phyloP scores from a whole-genome alignment of 2,888 invertebrate genomes.

The Thecocarcelia acutangulata region DNA sequence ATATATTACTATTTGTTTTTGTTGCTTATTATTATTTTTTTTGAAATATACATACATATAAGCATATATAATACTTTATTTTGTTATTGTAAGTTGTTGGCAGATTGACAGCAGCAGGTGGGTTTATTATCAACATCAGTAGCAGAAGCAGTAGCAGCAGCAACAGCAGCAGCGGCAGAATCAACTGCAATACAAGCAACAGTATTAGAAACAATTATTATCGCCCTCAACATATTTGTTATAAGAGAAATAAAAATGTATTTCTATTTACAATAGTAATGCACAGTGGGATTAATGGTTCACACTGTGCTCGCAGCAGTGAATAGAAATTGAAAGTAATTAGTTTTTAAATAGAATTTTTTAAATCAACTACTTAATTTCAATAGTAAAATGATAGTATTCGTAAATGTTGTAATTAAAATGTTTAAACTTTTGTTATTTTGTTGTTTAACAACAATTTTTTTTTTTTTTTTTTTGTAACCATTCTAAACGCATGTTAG shows the following conservation, averaged over 20 bases:
- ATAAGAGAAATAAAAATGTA: conserved; percentile 30
- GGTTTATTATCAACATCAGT: conserved; percentile 46
- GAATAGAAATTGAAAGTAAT: background rate
- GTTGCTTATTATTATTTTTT: conserved; percentile 23
- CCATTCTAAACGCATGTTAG: too few species aligned
- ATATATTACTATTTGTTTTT: conserved; percentile 24
- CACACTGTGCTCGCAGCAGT: too few species aligned
- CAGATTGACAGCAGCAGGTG: conserved; percentile 66
- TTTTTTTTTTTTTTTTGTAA: background rate
- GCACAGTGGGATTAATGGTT: background rate
- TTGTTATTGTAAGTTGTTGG: conserved; percentile 48
- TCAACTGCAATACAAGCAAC: background rate
- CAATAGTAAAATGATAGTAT: too few species aligned
- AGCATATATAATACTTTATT: background rate
- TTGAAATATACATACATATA: conserved; percentile 4
- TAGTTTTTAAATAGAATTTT: too few species aligned
- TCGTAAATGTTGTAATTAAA: background rate
- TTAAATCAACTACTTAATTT: too few species aligned
- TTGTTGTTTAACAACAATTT: background rate
- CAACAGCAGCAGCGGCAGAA: background rate
- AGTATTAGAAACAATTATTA: conserved; percentile 25
- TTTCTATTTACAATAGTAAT: background rate
- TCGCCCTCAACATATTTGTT: conserved; percentile 33
- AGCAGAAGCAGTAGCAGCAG: background rate
- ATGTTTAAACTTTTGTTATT: too few species aligned